A percentile compares a stretch with the other conserved stretches of the same genome.
phyloP scores from a whole-genome alignment of 2,113 vertebrate species.

The Regulus satrapa region DNA sequence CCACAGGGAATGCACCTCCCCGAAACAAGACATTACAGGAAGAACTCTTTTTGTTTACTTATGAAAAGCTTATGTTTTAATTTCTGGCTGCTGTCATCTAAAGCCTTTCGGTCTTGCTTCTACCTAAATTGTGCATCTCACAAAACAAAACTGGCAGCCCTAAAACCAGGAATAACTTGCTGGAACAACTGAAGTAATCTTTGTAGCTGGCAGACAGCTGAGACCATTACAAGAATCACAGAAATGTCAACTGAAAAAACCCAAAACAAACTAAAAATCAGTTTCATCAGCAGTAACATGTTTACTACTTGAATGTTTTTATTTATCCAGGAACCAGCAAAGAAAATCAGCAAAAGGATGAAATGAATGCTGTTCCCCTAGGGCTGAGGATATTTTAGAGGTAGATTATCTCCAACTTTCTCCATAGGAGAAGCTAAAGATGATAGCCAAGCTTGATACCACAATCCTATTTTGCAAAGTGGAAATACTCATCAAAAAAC shows the following conservation, averaged over 20 bases:
- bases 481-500: not conserved
- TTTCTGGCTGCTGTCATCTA: not conserved
- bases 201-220: not conserved
- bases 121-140: not conserved
- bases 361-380: not conserved
- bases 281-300: not conserved
- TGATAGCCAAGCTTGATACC: not conserved
- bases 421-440: not conserved
- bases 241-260: not conserved
- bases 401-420: not conserved
- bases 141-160: not conserved
- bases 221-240: not conserved
- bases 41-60: not conserved
- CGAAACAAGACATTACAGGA: not conserved
- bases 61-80: not conserved
- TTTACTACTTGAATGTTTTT: not conserved
- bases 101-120: not conserved
- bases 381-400: not conserved
- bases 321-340: not conserved
- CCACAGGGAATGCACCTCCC: not conserved
- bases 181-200: not conserved
- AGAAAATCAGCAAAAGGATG: not conserved
- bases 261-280: not conserved
- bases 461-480: not conserved
- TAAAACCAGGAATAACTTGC: not conserved